Base-by-base conservation (phyloP, 2,797 vertebrate species). In the Coregonus sp. region DNA sequence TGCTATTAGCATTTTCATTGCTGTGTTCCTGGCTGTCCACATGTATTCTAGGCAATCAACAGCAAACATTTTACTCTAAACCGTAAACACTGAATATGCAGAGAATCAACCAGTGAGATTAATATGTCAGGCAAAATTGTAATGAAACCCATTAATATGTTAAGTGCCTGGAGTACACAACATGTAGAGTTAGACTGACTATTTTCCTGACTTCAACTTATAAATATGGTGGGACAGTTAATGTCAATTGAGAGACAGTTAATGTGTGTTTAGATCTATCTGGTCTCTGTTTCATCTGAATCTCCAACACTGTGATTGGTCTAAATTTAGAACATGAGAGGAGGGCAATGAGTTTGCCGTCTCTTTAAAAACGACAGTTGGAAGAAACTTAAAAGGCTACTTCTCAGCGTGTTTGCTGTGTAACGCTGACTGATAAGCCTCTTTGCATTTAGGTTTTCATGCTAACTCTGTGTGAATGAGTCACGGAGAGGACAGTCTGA, bases 71-170 rank as follows among this genome's bases (percentile, higher is more conserved):
- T 77, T 70, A 63, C 20, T 29, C 31, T 14, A 66, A 63, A 75
- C 20, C 61, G 14, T 72, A 76, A 73, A 76, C 73, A 71, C 74
- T 71, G 74, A 79, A 76, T 79, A 76, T 76, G 74, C 56, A 76
- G 54, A 79, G 73, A 79, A 74, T 71, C 70, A 75, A 66, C 63
- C 40, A 68, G 61, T 72, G 35, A 56, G 56, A n/a, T 59, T 59
- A 12, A 70, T 63, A 61, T 74, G 74, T 25, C 70, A 25, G 61
- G 50, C 74, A 65, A 76, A 81, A 71, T 76, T 75, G 72, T 67
- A 72, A 79, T 81, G 40, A 74, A 83, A 72, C 33, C 25, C 59
- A 74, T 79, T 65, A 82, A 79, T 82, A 77, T 82, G 78, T 72
- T 80, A 72, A 67, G 50, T 59, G 59, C 20, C 63, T 37, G 56